Evolutionary conservation across 30 jellyfish, hydroid and myxozoan species (phyloP).

Genomic region (Turritopsis rubra): DNA sequence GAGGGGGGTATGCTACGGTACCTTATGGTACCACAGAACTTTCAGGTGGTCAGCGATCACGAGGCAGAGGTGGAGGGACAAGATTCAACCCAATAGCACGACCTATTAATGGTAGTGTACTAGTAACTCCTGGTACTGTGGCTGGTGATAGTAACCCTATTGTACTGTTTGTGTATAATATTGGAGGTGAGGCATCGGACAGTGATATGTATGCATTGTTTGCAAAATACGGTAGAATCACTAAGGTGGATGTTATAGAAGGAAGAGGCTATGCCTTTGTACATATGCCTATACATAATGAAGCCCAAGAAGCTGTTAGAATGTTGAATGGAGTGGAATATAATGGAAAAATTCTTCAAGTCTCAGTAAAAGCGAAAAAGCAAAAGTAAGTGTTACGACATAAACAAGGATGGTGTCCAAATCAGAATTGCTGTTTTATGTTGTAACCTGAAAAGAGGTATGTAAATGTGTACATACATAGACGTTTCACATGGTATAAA

Average conservation of each 20-base stretch:
- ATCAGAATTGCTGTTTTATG: neutral
- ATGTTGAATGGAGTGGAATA: constrained; percentile 20
- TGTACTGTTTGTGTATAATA: constrained; percentile 26
- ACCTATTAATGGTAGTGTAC: constrained; percentile 17
- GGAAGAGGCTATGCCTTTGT: constrained; percentile 40
- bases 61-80: constrained; percentile 41
- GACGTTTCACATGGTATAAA: neutral
- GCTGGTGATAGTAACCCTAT: constrained; percentile 4
- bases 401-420: neutral
- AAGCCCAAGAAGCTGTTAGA: constrained; percentile 27
- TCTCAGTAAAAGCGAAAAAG: constrained; percentile 24
- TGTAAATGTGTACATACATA: neutral
- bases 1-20: constrained; percentile 28
- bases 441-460: neutral
- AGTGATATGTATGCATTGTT: constrained; percentile 32
- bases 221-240: constrained; percentile 22
- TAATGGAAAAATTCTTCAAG: constrained; percentile 35
- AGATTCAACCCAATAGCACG: constrained; percentile 33
- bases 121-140: neutral
- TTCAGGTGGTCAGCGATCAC: neutral
- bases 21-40: neutral
- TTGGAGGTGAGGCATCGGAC: constrained; percentile 30
- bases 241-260: constrained; percentile 25
- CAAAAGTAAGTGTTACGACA: neutral
- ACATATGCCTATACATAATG: constrained; percentile 29